Base-by-base conservation (phyloP, 64 coral and sea anemone genomes). In the Platygyra sinensis region DNA sequence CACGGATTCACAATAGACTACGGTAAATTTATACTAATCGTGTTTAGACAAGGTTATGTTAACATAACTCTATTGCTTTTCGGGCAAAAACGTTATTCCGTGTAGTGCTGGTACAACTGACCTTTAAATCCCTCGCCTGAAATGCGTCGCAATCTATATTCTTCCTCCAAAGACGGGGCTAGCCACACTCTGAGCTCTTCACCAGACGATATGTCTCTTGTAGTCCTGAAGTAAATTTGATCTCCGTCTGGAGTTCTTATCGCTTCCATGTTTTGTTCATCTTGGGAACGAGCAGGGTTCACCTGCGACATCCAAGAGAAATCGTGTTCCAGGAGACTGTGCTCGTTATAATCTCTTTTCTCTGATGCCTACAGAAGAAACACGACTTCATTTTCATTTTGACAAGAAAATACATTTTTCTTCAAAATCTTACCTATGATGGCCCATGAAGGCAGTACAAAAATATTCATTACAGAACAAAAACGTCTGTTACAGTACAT, bases 261-360 rank as follows among this genome's bases (percentile, higher is more conserved):
- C 64, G 75, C 90, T 88, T 96, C 91, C 81, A 96, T 77, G 20
- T 91, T 96, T 60, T 92, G 94, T 32, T 96, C 94, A 24, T 89
- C 79, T 24, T 62, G 19, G 16, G 9, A 62, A 22, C 77, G 72
- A 0, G 92, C 92, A 10, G 86, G 80, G 18, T 60, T 49, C 22
- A 89, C 49, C 3, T 8, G 7, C 2, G 30, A 28, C 28, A 93
- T 74, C 92, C 92, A 93, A 19, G 62, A 71, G 19, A 72, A 38
- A 38, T 85, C 81, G 63, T 24, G 62, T 0, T 50, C 60, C 62
- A 51, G 49, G 46, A 24, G 16, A 72, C 52, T 20, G 63, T 85
- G 24, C 5, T 85, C 81, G 36, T 39, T 52, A 17, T 29, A 24
- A 13, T 85, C 63, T 85, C 19, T 25, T 67, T 19, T 15, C 0